Evolutionary conservation across 2,797 vertebrate species (phyloP), one percentile per base, ranked within the genome.

Genomic region (Knipowitschia caucasica): DNA sequence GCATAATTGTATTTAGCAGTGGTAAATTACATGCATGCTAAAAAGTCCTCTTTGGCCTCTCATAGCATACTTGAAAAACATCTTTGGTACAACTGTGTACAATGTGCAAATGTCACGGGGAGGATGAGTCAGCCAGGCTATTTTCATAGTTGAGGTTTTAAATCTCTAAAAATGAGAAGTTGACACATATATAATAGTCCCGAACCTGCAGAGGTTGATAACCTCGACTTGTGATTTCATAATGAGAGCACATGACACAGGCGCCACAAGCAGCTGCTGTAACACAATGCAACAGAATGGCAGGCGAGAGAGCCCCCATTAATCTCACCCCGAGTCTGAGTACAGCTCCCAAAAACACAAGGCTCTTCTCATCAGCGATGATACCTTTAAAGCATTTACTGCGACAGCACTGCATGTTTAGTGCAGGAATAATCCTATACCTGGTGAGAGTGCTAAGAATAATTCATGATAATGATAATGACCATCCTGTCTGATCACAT

Each of bases 281-380:
- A 85, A 87, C 79, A 85, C 84, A 86, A 85, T 74, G 83, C 84
- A 84, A 86, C 65, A 81, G 73, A 82, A 80, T 64, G 81, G 69
- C 78, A 77, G 69, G 51, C 43, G 47, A 69, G 65, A 74, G 65
- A 77, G 71, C 71, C 57, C 62, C 70, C 71, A 81, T 89, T 84
- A 81, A 86, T 88, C 81, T 83, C 81, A 66, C 60, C 67, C 62
- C 60, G 46, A 31, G 69, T 64, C 61, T 29, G 34, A 26, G 71
- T 67, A 65, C 50, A 47, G 59, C 79, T 62, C 51, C 66, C 63
- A 64, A 67, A 79, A 74, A 78, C 51, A 69, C 47, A 59, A 38
- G 46, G 7, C 43, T 43, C 39, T 21, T 44, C 62, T 64, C 60
- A 51, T 68, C 46, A 63, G 65, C 46, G 46, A 52, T 50, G 69